Evolutionary conservation across 2,113 vertebrate species (phyloP).

Genomic region (Tylochromis polylepis): DNA sequence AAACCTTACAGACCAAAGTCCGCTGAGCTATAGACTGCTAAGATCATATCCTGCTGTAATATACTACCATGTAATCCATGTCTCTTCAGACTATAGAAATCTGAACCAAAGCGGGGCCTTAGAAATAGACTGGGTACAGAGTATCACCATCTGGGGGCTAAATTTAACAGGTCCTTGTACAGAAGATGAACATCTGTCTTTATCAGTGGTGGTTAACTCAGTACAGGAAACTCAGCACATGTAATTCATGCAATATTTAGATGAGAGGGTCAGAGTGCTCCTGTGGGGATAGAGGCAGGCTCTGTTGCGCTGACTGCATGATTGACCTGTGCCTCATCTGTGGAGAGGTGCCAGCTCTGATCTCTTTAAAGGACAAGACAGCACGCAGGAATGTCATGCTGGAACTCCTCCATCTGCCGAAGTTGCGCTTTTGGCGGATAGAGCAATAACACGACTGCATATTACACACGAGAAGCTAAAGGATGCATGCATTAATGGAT

Average conservation of each 20-base stretch:
- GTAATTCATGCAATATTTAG: conserved; percentile 75
- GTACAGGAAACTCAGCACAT: conserved; percentile 57
- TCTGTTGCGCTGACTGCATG: conserved; percentile 31
- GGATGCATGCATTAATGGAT: not conserved
- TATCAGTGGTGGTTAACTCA: conserved; percentile 61
- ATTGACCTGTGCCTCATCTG: conserved; percentile 46
- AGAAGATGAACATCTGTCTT: conserved; percentile 62
- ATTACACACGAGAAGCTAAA: conserved; percentile 7
- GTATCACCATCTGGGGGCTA: conserved; percentile 42
- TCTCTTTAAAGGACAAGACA: conserved; percentile 34
- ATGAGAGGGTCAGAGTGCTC: conserved; percentile 64
- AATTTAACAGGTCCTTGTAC: conserved; percentile 48
- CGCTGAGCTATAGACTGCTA: not conserved
- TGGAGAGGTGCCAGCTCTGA: conserved; percentile 40
- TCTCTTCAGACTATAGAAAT: not conserved
- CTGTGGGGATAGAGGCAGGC: conserved; percentile 43
- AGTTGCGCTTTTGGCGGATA: conserved; percentile 21
- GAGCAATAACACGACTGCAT: not conserved
- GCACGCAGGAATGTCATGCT: conserved; percentile 23
- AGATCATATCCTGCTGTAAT: not conserved
- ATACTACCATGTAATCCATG: not conserved
- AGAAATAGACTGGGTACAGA: conserved; percentile 2
- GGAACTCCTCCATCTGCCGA: conserved; percentile 14
- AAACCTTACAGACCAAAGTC: not conserved
- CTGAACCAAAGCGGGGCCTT: not conserved